A percentile compares a stretch with the other conserved stretches of the same genome.
Evolutionary conservation across 2,113 vertebrate genomes (phyloP).

Genomic region (Perccottus glenii): DNA sequence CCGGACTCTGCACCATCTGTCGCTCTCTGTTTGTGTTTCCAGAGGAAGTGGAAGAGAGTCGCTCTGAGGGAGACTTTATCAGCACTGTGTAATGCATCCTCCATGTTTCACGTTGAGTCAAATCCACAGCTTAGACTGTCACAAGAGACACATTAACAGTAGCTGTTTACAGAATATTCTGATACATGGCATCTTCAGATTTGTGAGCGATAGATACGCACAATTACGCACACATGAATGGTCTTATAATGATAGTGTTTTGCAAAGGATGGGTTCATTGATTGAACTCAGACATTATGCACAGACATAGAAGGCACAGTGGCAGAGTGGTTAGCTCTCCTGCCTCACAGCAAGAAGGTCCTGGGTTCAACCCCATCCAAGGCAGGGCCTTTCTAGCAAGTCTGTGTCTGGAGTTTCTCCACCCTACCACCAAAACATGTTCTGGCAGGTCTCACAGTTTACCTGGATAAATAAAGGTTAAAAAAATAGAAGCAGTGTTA

Average conservation of each 20-base stretch:
- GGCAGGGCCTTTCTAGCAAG: no score
- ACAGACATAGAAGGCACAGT: no score
- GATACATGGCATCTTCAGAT: neutral
- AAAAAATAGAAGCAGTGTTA: no score
- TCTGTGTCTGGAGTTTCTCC: no score
- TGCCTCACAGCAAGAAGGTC: no score
- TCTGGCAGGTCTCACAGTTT: no score
- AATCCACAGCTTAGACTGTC: neutral
- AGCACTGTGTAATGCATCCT: constrained; percentile 4
- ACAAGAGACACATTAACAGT: neutral
- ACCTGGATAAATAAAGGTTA: no score
- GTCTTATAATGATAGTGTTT: neutral
- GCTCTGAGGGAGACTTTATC: neutral
- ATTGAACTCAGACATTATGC: neutral
- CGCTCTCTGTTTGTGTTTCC: constrained; percentile 34
- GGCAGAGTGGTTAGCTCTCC: no score
- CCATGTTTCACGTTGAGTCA: neutral
- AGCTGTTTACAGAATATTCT: neutral
- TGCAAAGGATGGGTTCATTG: no score
- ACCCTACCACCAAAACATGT: no score
- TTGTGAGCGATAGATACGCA: neutral
- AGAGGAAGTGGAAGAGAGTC: constrained; percentile 18
- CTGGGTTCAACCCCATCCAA: no score
- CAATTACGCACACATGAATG: neutral
- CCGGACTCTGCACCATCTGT: constrained; percentile 25